Evolutionary conservation across 1,140 invertebrate genomes (phyloP).

Genomic region (Helicorthomorpha holstii): DNA sequence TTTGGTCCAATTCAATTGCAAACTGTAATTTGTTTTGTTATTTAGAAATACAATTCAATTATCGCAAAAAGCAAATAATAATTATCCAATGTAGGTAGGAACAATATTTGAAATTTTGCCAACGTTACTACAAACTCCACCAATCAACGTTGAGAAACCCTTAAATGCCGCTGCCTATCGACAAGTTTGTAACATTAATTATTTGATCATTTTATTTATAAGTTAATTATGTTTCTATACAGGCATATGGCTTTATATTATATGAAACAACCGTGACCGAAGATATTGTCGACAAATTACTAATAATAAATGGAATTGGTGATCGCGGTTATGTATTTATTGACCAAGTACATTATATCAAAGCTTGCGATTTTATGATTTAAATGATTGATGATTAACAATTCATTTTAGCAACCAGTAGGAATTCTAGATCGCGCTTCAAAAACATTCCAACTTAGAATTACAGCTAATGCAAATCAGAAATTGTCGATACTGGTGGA

Average conservation of each 20-base stretch:
- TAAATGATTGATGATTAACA: no score
- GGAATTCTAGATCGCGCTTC: conserved; percentile 42
- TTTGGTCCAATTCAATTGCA: conserved; percentile 34
- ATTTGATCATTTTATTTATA: neutral
- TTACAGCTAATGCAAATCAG: conserved; percentile 33
- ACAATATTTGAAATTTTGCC: neutral
- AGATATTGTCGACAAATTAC: conserved; percentile 27
- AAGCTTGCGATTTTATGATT: neutral
- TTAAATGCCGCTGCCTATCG: conserved; percentile 5
- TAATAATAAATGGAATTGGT: conserved; percentile 37
- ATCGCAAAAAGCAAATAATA: no score
- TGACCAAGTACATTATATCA: conserved; percentile 1
- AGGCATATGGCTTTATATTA: conserved; percentile 46
- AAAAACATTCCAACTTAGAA: conserved; percentile 29
- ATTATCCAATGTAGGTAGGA: no score
- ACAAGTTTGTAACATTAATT: neutral
- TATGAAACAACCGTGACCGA: conserved; percentile 44
- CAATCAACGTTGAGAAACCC: no score
- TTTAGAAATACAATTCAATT: no score
- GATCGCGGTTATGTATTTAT: conserved; percentile 52
- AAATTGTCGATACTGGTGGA: conserved; percentile 54
- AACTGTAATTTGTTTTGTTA: conserved; percentile 28
- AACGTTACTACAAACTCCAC: neutral
- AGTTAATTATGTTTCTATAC: neutral
- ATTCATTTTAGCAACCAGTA: neutral